Evolutionary conservation across 2,888 invertebrate genomes (phyloP).

Genomic region (Onthophagus sagittarius): DNA sequence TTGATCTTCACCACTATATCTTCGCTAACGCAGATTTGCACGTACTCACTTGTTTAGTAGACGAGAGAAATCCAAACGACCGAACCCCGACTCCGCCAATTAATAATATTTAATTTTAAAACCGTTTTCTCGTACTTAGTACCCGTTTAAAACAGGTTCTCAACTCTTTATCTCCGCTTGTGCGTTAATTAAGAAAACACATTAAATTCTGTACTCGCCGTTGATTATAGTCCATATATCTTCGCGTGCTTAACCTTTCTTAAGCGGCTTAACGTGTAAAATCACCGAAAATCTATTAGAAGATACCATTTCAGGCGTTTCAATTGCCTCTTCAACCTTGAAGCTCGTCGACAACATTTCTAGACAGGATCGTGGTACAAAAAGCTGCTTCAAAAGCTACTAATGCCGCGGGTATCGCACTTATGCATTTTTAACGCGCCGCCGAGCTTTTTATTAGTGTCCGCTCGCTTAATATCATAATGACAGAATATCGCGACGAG

Average conservation of each 20-base stretch:
- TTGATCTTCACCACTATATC: constrained; percentile 9
- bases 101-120: background rate
- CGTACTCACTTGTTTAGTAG: background rate
- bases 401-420: constrained; percentile 6
- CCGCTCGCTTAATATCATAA: constrained; percentile 8
- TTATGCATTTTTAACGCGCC: constrained; percentile 11
- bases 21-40: background rate
- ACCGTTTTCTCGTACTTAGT: background rate
- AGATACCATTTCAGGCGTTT: background rate
- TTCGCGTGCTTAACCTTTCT: background rate
- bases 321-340: background rate
- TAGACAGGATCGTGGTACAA: background rate
- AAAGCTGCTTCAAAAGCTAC: background rate
- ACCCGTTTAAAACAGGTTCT: background rate
- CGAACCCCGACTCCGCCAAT: background rate
- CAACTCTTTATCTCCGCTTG: background rate
- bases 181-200: background rate
- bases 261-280: background rate
- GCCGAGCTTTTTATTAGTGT: background rate
- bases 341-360: background rate
- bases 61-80: background rate
- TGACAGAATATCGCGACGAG: constrained; percentile 6
- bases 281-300: background rate
- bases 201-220: background rate
- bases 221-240: background rate